Percentiles rank a stretch among this genome's conserved stretches.
Conservation (phyloP, 2,888 invertebrate genomes). For the Eristalis arbustorum region DNA sequence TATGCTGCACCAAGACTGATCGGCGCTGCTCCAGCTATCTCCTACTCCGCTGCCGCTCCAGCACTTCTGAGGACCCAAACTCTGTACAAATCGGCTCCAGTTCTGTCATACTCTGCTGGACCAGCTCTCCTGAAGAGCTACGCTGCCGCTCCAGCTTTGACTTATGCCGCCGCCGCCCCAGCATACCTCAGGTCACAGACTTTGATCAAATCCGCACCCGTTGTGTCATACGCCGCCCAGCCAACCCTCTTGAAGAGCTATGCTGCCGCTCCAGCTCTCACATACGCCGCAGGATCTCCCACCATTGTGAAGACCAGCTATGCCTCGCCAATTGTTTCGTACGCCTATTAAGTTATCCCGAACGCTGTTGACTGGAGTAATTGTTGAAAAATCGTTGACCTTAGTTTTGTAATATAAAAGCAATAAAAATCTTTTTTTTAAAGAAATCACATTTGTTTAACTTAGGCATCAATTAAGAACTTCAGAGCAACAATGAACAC, state of each 20-base stretch:
- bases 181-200: slow-evolving; percentile 62
- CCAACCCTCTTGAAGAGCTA: slow-evolving; percentile 38
- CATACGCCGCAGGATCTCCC: slow-evolving; percentile 27
- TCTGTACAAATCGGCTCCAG: slow-evolving; percentile 48
- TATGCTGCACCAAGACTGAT: slow-evolving; percentile 61
- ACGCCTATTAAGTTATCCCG: slow-evolving; percentile 42
- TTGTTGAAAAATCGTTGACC: slow-evolving; percentile 34
- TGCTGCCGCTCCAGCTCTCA: slow-evolving; percentile 30
- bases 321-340: slow-evolving; percentile 45
- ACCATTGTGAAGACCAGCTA: slow-evolving; percentile 46
- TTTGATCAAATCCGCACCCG: slow-evolving; percentile 51
- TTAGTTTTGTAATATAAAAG: slow-evolving; percentile 19
- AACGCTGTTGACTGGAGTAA: slow-evolving; percentile 15
- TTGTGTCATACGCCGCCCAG: slow-evolving; percentile 24
- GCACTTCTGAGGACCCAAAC: slow-evolving; percentile 62
- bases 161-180: slow-evolving; percentile 72
- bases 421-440: not conserved
- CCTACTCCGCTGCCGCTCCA: slow-evolving; percentile 72
- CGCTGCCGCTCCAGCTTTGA: slow-evolving; percentile 66
- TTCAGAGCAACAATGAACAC: no score
- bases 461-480: no score
- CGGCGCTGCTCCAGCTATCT: slow-evolving; percentile 71
- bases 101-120: slow-evolving; percentile 26
- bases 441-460: not conserved
- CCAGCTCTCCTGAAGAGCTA: slow-evolving; percentile 38